Percentiles rank a stretch among this genome's conserved stretches.
phyloP scores from a whole-genome alignment of 2,113 vertebrate genomes.

The Ornithorhynchus anatinus region DNA sequence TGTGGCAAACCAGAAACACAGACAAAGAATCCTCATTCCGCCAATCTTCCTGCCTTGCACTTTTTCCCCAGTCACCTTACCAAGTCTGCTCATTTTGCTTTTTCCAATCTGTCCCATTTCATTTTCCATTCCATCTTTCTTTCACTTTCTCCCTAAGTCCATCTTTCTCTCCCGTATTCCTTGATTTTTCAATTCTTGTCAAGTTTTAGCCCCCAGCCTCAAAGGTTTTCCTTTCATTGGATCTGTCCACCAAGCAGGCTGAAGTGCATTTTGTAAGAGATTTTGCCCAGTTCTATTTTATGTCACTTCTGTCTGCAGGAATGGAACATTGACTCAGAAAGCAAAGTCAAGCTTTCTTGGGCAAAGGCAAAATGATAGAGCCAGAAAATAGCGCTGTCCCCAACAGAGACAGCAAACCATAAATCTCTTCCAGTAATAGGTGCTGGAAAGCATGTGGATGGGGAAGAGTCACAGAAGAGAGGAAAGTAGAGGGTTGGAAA shows the following conservation, averaged over 20 bases:
- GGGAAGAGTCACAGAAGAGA: neutral
- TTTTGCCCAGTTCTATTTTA: slow-evolving; percentile 59
- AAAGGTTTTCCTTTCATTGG: slow-evolving; percentile 41
- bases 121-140: neutral
- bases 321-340: slow-evolving; percentile 68
- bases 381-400: neutral
- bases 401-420: slow-evolving; percentile 46
- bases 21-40: too few species aligned
- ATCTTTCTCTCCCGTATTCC: too few species aligned
- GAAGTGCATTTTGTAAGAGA: slow-evolving; percentile 52
- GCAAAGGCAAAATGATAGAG: slow-evolving; percentile 60
- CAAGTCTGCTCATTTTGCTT: neutral
- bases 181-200: slow-evolving; percentile 23
- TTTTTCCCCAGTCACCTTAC: neutral
- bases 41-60: neutral
- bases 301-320: slow-evolving; percentile 62
- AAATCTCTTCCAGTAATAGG: slow-evolving; percentile 45
- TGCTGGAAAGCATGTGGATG: slow-evolving; percentile 19
- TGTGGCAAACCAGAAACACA: too few species aligned
- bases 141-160: neutral
- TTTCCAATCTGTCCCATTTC: neutral
- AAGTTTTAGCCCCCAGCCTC: slow-evolving; percentile 10
- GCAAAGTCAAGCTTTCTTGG: slow-evolving; percentile 58
- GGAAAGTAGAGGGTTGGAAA: neutral
- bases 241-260: slow-evolving; percentile 32